These are phyloP conservation scores for Leptinotarsa tumamoca DNA, from an alignment of 2,888 invertebrate genomes.

Conservation along the genomic window DNA sequence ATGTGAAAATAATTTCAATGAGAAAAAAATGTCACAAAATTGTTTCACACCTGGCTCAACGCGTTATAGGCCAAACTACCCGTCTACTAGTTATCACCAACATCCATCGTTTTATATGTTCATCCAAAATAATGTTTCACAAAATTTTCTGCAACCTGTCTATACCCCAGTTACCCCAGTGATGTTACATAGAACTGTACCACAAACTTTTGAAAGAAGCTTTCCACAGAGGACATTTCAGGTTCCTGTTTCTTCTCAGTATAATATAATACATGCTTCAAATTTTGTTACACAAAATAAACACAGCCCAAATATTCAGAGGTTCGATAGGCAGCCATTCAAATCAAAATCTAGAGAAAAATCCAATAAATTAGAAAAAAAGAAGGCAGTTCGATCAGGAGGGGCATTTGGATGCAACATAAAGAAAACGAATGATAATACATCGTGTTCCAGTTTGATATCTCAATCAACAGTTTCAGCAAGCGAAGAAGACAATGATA, in stretches of 20 bases:
- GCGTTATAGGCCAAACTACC: constrained; percentile 39
- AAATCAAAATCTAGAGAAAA: constrained; percentile 38
- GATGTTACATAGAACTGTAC: constrained; percentile 38
- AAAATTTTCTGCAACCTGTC: constrained; percentile 43
- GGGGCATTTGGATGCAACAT: constrained; percentile 25
- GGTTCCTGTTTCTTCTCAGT: constrained; percentile 36
- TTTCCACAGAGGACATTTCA: constrained; percentile 38
- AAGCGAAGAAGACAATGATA: constrained; percentile 41
- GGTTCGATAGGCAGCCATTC: constrained; percentile 32
- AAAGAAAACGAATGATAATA: constrained; percentile 31
- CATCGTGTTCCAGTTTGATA: constrained; percentile 37
- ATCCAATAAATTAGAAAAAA: constrained; percentile 33
- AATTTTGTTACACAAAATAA: constrained; percentile 38
- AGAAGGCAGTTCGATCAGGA: constrained; percentile 29
- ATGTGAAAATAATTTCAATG: constrained; percentile 25
- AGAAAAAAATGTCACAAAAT: constrained; percentile 35
- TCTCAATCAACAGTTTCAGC: constrained; percentile 29
- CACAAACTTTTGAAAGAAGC: constrained; percentile 34
- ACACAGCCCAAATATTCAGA: constrained; percentile 34
- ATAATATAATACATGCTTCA: constrained; percentile 30
- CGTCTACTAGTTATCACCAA: constrained; percentile 41
- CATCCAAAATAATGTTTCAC: constrained; percentile 42
- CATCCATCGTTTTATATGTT: constrained; percentile 45
- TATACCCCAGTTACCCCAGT: constrained; percentile 39
- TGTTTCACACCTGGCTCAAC: constrained; percentile 36